Percentiles rank a stretch among this genome's conserved stretches.
Evolutionary conservation across 2,797 vertebrate species (phyloP).

Genomic region (Tangara arthus): DNA sequence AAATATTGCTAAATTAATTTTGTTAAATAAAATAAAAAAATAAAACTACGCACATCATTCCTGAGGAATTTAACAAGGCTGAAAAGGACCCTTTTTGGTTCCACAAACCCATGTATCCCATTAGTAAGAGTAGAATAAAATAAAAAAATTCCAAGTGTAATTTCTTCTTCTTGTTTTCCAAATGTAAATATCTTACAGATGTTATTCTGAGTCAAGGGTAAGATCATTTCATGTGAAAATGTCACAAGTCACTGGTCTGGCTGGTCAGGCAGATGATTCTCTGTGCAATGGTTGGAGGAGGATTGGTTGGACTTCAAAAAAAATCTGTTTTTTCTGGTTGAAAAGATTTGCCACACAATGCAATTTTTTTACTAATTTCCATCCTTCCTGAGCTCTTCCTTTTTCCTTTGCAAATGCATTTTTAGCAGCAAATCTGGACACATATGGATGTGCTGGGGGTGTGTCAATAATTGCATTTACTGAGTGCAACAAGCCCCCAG

Average conservation of each 20-base stretch:
- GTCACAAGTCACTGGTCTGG: not conserved
- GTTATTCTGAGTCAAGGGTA: not conserved
- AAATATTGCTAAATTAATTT: not conserved
- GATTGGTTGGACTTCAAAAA: not conserved
- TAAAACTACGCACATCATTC: fast-evolving
- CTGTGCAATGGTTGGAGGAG: not conserved
- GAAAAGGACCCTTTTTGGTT: not conserved
- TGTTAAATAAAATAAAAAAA: not conserved
- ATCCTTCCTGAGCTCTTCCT: not conserved
- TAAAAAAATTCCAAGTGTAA: not conserved
- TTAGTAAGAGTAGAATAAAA: fast-evolving
- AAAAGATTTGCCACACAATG: not conserved
- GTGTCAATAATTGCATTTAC: not conserved
- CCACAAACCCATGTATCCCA: not conserved
- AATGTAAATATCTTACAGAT: not conserved
- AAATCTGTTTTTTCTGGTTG: not conserved
- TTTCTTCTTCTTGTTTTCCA: not conserved
- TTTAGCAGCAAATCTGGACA: not conserved
- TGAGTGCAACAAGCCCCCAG: not conserved
- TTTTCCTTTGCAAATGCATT: not conserved
- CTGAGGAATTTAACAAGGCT: not conserved
- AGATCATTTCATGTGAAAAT: not conserved
- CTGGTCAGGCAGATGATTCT: not conserved
- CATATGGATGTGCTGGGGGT: not conserved
- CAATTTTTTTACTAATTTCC: not conserved